A percentile compares a stretch with the other conserved stretches of the same genome.
Evolutionary conservation across 1,140 invertebrate species (phyloP).

Genomic region (Drosophila chauvacae): DNA sequence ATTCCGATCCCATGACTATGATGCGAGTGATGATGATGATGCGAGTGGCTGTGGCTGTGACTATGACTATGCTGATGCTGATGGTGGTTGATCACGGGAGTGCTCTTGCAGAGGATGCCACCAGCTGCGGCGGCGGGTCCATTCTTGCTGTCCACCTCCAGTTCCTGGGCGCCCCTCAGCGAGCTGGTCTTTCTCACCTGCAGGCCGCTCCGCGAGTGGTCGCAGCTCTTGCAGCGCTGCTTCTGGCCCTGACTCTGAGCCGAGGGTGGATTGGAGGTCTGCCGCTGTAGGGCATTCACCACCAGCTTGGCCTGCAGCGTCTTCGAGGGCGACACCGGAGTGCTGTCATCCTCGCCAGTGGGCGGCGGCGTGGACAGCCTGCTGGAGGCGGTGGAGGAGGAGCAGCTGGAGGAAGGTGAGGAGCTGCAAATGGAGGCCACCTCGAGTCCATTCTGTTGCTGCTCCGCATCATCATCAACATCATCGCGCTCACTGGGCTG

Average conservation of each 20-base stretch:
- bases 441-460: constrained; percentile 42
- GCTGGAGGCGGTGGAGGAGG: constrained; percentile 70
- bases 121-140: constrained; percentile 14
- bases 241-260: constrained; percentile 1
- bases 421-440: constrained; percentile 35
- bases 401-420: constrained; percentile 38
- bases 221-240: constrained; percentile 64
- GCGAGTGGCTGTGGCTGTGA: constrained; percentile 47
- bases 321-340: constrained; percentile 73
- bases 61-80: constrained; percentile 20
- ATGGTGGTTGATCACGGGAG: constrained; percentile 66
- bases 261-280: constrained; percentile 1
- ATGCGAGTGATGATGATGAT: constrained; percentile 49
- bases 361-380: constrained; percentile 77
- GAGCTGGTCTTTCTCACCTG: constrained; percentile 76
- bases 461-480: constrained; percentile 30
- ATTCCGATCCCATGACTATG: constrained; percentile 39
- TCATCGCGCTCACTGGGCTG: constrained; percentile 65
- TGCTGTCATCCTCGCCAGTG: constrained; percentile 79
- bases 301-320: constrained; percentile 69
- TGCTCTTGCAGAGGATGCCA: constrained; percentile 65
- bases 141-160: constrained; percentile 34
- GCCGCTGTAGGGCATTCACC: constrained; percentile 63
- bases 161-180: constrained; percentile 68
- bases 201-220: constrained; percentile 53